Conservation (phyloP, 2,113 vertebrate species). For the Pteruthius melanotis region DNA sequence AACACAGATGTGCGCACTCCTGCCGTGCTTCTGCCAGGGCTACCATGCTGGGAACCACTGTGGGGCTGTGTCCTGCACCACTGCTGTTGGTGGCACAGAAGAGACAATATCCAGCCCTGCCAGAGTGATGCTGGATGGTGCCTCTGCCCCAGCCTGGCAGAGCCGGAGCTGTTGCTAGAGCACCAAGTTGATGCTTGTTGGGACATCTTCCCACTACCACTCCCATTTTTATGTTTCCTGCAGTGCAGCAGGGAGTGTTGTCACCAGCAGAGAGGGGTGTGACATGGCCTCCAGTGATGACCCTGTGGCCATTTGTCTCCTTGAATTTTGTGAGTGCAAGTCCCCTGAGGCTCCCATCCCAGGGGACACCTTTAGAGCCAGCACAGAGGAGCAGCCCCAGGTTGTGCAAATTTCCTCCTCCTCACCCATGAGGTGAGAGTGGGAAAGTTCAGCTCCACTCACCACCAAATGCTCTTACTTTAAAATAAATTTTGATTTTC, state of each 20-base stretch:
- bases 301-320: not conserved
- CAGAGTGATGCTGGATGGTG: not conserved
- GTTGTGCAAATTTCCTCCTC: not conserved
- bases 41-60: slow-evolving; percentile 12
- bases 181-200: rapidly evolving
- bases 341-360: not conserved
- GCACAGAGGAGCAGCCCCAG: not conserved
- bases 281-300: not conserved
- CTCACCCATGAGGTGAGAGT: not conserved
- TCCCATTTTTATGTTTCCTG: not conserved
- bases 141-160: not conserved
- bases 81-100: not conserved
- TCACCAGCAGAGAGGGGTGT: not conserved
- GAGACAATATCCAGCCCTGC: not conserved
- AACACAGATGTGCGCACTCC: slow-evolving; percentile 59
- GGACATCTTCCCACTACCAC: rapidly evolving
- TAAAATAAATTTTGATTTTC: not conserved
- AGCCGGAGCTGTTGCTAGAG: not conserved
- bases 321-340: not conserved
- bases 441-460: not conserved
- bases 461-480: not conserved
- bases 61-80: not conserved
- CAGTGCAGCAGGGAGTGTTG: not conserved
- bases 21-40: not conserved
- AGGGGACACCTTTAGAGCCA: not conserved